Evolutionary conservation across 2,888 invertebrate genomes (phyloP), one percentile per base, ranked within the genome.

Genomic region (Leptarthrus brevirostris): DNA sequence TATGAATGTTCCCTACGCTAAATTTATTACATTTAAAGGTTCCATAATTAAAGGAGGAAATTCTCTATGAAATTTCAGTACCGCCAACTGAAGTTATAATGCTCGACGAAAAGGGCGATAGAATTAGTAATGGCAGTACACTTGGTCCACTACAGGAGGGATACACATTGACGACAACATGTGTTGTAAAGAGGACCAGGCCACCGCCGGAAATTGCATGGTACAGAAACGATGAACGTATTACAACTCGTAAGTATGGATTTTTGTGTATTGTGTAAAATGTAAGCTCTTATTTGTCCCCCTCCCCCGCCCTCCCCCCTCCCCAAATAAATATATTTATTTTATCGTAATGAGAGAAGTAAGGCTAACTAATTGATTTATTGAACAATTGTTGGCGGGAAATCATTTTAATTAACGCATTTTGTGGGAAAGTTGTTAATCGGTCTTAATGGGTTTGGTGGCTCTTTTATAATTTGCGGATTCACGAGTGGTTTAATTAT

Each of bases 191-290:
- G 52, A 92, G 92, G 61, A 95, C 95, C 54, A 93, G 94, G 79
- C 96, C 96, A 0, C 91, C 92, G 77, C 95, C 96, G 1, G 89
- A 88, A 78, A 91, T 96, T 74, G 89, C 89, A 76, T 96, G 96
- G 96, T 94, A 89, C 87, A 93, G 94, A 83, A 92, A 92, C 79
- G 90, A 89, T 49, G 87, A 88, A 64, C 88, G 89, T 79, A 86
- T 91, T 73, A 84, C 88, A 76, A 90, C 81, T 76, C 81, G 84
- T 84, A 79, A 83, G 84, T 83, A 76, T 2, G n/a, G n/a, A n/a
- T n/a, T n/a, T n/a, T n/a, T n/a, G n/a, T n/a, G n/a, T n/a, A n/a
- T 20, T 40, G 14, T 47, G 3, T 4, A 14, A 47, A 47, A 5
- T 34, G 18, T 24, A 4, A 61, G n/a, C n/a, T 34, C 26, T 24